These are phyloP conservation scores for Dermatophagoides farinae DNA, from an alignment of 1,140 invertebrate genomes.

Conservation along the genomic window DNA sequence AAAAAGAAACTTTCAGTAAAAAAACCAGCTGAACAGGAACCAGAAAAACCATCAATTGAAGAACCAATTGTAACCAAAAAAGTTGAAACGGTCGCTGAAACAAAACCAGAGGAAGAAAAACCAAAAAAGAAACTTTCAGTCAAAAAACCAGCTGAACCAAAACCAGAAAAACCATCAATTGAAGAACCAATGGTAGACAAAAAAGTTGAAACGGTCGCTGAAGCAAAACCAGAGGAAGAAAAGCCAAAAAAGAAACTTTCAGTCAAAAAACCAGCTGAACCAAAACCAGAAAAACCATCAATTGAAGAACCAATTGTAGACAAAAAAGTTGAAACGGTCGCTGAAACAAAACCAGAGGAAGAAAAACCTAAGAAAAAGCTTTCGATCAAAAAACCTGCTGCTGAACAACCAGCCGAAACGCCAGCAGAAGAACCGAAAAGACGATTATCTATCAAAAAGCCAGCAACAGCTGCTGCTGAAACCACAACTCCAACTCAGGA, in stretches of 20 bases:
- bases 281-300: background rate
- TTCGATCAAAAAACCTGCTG: background rate
- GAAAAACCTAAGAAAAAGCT: conserved; percentile 5
- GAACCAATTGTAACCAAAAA: conserved; percentile 1
- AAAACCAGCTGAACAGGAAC: background rate
- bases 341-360: conserved; percentile 6
- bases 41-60: background rate
- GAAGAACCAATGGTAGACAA: background rate
- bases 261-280: conserved; percentile 24
- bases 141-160: conserved; percentile 3
- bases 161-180: background rate
- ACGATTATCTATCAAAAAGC: background rate
- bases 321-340: background rate
- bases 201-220: background rate
- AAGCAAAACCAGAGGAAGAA: background rate
- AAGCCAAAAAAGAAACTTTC: background rate
- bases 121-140: conserved; percentile 3
- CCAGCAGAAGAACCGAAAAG: background rate
- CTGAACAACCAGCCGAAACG: background rate
- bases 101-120: conserved; percentile 10
- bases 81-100: background rate
- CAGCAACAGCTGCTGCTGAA: background rate
- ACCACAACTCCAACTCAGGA: background rate
- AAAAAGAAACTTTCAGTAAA: background rate
- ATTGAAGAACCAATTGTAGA: background rate